Percentiles rank a stretch among this genome's conserved stretches.
Conservation (phyloP, 2,113 vertebrate genomes). For the Hemicordylus capensis region DNA sequence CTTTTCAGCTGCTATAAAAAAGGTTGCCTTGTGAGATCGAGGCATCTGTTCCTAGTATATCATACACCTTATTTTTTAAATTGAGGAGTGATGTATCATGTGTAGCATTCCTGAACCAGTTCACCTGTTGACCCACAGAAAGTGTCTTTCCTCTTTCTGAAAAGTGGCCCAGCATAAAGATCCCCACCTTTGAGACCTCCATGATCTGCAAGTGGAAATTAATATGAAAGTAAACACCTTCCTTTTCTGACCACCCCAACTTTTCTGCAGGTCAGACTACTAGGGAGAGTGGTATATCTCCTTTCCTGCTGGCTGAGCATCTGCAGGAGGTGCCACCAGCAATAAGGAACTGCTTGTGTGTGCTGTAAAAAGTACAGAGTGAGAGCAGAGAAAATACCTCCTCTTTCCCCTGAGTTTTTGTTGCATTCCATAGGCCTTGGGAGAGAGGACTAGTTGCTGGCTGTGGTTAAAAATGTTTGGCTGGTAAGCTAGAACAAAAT, state of each 20-base stretch:
- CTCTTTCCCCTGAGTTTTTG: not conserved
- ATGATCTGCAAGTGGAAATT: not conserved
- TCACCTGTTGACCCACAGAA: not conserved
- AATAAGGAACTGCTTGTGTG: not conserved
- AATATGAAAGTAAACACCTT: not conserved
- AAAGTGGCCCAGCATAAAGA: no score
- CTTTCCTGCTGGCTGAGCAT: no score
- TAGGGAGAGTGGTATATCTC: not conserved
- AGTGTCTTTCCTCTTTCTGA: no score
- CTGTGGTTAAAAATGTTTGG: no score
- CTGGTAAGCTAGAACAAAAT: no score
- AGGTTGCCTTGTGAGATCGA: slow-evolving; percentile 8
- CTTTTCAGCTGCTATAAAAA: slow-evolving; percentile 2
- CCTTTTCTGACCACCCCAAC: no score
- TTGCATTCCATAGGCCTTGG: no score
- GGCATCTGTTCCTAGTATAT: not conserved
- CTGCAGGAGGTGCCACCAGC: no score
- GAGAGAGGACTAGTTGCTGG: no score
- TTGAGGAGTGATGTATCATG: not conserved
- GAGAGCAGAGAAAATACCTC: not conserved
- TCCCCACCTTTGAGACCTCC: no score
- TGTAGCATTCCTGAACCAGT: not conserved
- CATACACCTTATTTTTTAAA: not conserved
- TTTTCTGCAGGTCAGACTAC: not conserved
- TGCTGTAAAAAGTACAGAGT: not conserved